Base-by-base conservation (phyloP, 2,888 invertebrate genomes). In the Heteropelma amictum region DNA sequence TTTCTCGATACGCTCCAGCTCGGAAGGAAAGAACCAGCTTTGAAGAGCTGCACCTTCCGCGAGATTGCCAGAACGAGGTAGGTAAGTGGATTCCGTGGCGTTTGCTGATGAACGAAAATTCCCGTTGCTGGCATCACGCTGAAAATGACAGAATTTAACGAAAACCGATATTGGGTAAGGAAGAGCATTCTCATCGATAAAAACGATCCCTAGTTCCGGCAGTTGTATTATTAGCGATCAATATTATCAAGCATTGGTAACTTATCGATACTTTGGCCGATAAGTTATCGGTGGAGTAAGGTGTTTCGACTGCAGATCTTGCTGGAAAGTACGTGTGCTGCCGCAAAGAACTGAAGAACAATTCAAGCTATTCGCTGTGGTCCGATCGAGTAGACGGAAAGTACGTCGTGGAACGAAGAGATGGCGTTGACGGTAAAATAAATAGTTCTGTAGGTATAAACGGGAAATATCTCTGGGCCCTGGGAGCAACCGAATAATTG, bases 41-140 rank as follows among this genome's bases (percentile, higher is more conserved):
- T 33, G 40, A 58, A 69, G 56, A 47, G 35, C 12, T 38, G 40
- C 19, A 42, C 58, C 60, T 61, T 54, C 60, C 38, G 60, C 40
- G 51, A 58, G 38, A 28, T 64, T 47, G 42, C 33, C 68, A 38
- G 35, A 33, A 42, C 49, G 58, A 30, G 38, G 8, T 28, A 17
- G 10, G 64, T 10, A n/a, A 8, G 51, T 63, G 42, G 17, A 4
- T 56, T 58, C 60, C 38, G 21, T 10, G 10, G 28, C 6, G 8
- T 33, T 26, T 49, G 33, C n/a, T 42, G n/a, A 30, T 8, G 21
- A 7, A 12, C 1, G 3, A 14, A 28, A 51, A 12, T 3, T n/a
- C 28, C 30, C 1, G 10, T 8, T 8, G 54, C 58, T 70, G 74
- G 33, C n/a, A 70, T 65, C 70, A 3, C 8, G 54, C 10, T 54